A percentile compares a stretch with the other conserved stretches of the same genome.
Conservation (phyloP, 2,888 invertebrate genomes). For the Lasioglossum lativentre region DNA sequence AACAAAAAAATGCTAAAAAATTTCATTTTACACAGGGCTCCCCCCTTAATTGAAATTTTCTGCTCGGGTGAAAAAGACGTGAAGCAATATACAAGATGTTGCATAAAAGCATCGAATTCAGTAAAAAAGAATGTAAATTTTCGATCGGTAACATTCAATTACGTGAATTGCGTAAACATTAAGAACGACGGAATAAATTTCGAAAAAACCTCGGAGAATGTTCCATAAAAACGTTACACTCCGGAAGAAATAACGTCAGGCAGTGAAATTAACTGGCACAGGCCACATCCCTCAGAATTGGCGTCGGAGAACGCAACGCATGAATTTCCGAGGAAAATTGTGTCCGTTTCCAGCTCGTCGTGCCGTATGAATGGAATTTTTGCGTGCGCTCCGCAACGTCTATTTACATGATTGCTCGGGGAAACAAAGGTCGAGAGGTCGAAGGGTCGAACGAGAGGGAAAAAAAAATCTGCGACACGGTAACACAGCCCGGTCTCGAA, state of each 20-base stretch:
- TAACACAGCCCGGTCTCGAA: not conserved
- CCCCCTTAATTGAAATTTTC: too few species aligned
- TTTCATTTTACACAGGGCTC: too few species aligned
- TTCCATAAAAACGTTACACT: too few species aligned
- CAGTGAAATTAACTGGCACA: not conserved
- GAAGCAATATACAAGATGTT: not conserved
- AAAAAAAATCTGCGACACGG: not conserved
- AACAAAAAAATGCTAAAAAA: too few species aligned
- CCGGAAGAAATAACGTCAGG: not conserved
- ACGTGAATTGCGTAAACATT: not conserved
- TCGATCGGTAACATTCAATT: not conserved
- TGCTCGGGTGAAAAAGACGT: too few species aligned
- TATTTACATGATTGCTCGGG: slow-evolving; percentile 32
- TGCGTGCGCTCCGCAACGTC: slow-evolving; percentile 18
- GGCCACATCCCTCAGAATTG: slow-evolving; percentile 14
- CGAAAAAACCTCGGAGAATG: not conserved
- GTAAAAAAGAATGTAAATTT: not conserved
- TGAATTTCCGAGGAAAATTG: slow-evolving; percentile 44
- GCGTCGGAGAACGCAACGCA: slow-evolving; percentile 28
- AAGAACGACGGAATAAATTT: not conserved
- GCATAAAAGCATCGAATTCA: not conserved
- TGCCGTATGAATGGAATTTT: slow-evolving; percentile 52
- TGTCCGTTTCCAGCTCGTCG: slow-evolving; percentile 19
- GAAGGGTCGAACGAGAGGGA: not conserved
- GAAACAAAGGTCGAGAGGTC: slow-evolving; percentile 30